A percentile compares a stretch with the other conserved stretches of the same genome.
Conservation (phyloP, 2,113 vertebrate genomes). For the Eptesicus fuscus region DNA sequence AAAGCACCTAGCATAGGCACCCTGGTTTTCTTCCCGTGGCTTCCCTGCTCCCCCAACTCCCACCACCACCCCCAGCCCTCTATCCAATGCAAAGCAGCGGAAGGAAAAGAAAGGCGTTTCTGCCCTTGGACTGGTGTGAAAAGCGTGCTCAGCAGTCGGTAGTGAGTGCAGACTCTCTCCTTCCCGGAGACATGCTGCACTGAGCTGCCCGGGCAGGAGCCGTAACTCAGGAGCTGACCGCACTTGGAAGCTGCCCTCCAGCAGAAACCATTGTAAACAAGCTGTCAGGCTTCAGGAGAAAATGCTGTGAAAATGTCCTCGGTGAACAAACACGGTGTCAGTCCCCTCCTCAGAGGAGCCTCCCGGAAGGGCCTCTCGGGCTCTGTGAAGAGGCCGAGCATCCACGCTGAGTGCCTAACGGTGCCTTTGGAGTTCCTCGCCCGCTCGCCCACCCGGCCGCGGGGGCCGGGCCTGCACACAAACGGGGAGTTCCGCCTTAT, state of each 20-base stretch:
- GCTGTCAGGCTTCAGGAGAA: slow-evolving; percentile 68
- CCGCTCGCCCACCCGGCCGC: background rate
- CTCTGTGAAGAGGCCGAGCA: background rate
- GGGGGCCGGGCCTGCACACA: background rate
- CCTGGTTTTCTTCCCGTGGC: background rate
- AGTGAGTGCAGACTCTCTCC: background rate
- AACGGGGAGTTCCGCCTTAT: background rate
- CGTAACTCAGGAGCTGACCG: slow-evolving; percentile 66
- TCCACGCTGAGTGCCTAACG: background rate
- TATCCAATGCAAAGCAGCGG: background rate
- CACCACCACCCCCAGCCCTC: background rate
- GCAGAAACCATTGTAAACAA: slow-evolving; percentile 73
- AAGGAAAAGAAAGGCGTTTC: background rate
- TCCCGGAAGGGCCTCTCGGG: background rate
- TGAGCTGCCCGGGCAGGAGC: slow-evolving; percentile 12
- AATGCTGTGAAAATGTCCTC: slow-evolving; percentile 64
- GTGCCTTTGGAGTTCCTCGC: background rate
- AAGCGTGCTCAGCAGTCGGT: background rate
- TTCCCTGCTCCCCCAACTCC: no score
- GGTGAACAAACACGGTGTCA: slow-evolving; percentile 60
- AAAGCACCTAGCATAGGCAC: background rate
- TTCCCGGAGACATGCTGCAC: slow-evolving; percentile 58
- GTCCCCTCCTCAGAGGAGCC: background rate
- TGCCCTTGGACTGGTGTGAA: slow-evolving; percentile 1
- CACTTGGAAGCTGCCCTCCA: slow-evolving; percentile 61